Evolutionary conservation across 2,797 vertebrate genomes (phyloP).

Genomic region (Argya squamiceps): DNA sequence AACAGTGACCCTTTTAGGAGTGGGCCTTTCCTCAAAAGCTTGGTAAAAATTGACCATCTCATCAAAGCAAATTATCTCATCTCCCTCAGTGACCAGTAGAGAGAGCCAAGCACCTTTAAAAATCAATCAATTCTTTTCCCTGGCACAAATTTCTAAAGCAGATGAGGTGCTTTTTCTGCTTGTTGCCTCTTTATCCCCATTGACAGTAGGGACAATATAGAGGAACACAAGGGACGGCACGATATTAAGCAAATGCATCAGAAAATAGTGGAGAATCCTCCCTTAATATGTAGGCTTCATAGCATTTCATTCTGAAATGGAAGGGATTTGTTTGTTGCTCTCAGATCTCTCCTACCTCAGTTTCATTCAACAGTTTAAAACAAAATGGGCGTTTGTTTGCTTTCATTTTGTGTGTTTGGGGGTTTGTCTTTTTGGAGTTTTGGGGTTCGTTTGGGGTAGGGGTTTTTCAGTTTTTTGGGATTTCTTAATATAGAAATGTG

Average conservation of each 20-base stretch:
- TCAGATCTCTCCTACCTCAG: neutral
- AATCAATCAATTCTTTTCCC: neutral
- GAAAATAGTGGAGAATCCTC: neutral
- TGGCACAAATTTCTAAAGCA: neutral
- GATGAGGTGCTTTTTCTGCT: neutral
- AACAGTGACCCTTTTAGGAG: neutral
- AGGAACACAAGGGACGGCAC: neutral
- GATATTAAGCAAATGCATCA: neutral
- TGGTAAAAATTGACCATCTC: neutral
- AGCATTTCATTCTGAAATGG: neutral
- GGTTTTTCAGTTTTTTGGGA: rapidly evolving
- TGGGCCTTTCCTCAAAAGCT: neutral
- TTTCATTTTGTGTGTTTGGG: neutral
- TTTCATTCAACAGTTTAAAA: neutral
- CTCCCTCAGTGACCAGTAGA: neutral
- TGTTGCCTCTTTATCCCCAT: neutral
- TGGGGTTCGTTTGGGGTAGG: rapidly evolving
- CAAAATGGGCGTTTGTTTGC: rapidly evolving
- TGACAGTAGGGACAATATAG: neutral
- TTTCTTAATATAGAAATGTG: neutral
- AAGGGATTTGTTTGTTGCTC: neutral
- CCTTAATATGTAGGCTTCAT: neutral
- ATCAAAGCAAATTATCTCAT: neutral
- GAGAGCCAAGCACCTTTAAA: conserved; percentile 16
- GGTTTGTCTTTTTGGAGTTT: neutral